Evolutionary conservation across 2,888 invertebrate species (phyloP), one percentile per base, ranked within the genome.

Genomic region (Caradrina kadenii): DNA sequence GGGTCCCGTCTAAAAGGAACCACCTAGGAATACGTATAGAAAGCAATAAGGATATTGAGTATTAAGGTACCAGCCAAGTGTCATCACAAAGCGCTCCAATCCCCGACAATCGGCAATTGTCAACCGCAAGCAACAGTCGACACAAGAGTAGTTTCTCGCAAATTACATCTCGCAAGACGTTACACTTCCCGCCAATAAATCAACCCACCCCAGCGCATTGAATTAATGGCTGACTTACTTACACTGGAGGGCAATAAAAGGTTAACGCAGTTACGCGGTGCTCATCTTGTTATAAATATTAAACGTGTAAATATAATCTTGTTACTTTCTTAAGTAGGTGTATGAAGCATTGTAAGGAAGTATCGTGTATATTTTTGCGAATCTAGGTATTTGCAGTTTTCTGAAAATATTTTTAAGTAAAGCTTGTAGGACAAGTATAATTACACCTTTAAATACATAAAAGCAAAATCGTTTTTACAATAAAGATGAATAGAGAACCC

Each of bases 141-240:
- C 64, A 63, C 53, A 48, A 22, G 52, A 58, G 31, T 79, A 76
- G 67, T 80, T 73, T 73, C 74, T 74, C 62, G 69, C 62, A 76
- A 74, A 66, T 69, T 63, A 65, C 79, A 81, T 70, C 78, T 62
- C 64, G 48, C 66, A 82, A 82, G 82, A 82, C 64, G 76, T 45
- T 73, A 73, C 73, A 81, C 80, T 82, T 77, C 69, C 67, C 53
- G 64, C 64, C 77, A 66, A 80, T 82, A 82, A 82, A 81, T 82
- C 77, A 67, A 65, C 56, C 63, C 77, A 67, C 73, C 82, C 76
- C 70, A 62, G 67, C 81, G 56, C 81, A 79, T 75, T 80, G 71
- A 80, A 81, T 82, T 82, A 82, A 81, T 81, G 69, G 83, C 61
- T 72, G 74, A 78, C 76, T 82, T 82, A 83, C 79, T 83, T 82